phyloP scores from a whole-genome alignment of 2,797 vertebrate species.

The Clamator glandarius region DNA sequence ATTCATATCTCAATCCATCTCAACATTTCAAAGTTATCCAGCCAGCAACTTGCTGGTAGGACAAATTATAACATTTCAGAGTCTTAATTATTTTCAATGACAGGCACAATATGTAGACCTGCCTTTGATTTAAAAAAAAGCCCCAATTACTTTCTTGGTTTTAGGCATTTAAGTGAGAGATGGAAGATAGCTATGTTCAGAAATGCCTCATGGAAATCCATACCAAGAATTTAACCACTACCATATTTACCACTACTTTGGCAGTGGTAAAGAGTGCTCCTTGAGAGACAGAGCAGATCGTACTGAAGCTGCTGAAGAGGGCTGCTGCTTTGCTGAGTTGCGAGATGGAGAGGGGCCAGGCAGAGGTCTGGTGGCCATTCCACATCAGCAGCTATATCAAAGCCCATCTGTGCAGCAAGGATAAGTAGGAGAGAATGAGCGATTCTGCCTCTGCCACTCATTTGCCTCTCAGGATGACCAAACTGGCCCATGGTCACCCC shows the following conservation, averaged over 20 bases:
- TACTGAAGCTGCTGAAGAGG: too few species aligned
- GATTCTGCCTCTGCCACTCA: too few species aligned
- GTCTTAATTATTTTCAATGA: background rate
- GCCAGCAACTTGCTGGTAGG: background rate
- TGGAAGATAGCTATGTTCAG: background rate
- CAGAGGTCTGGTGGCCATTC: too few species aligned
- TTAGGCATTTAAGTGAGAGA: background rate
- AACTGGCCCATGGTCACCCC: too few species aligned
- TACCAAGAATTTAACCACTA: too few species aligned
- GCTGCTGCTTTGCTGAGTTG: too few species aligned
- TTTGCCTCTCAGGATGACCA: too few species aligned
- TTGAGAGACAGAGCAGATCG: background rate
- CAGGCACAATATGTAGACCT: background rate
- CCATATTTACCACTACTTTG: background rate
- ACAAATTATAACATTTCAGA: background rate
- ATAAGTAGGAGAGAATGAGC: too few species aligned
- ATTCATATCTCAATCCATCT: background rate
- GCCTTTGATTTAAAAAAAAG: background rate
- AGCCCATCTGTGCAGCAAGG: too few species aligned
- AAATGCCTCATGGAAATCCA: background rate
- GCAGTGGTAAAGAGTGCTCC: background rate
- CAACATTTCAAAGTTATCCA: background rate
- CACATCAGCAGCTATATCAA: too few species aligned
- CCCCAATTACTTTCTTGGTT: background rate
- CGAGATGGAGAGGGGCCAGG: too few species aligned